Evolutionary conservation across 1,140 invertebrate genomes (phyloP), one percentile per base, ranked within the genome.

Genomic region (Littorina saxatilis): DNA sequence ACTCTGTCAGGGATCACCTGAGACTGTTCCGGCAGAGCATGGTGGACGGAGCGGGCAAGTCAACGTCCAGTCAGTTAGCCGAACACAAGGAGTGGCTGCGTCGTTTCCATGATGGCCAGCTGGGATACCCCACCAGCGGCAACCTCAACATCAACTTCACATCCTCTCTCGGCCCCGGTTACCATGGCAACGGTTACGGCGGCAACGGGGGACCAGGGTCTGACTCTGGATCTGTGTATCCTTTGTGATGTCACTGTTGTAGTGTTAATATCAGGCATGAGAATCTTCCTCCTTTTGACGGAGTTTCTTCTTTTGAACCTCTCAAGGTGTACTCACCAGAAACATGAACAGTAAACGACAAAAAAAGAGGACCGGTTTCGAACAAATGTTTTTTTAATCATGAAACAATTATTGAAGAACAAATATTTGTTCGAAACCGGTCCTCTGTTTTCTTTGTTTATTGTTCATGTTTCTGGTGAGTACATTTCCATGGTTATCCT

Each of bases 21-120:
- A 74, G 88, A 35, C 79, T 87, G 55, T 86, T 86, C 74, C 78
- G 87, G 20, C 27, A 85, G 52, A 89, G 82, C 66, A 70, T 88
- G 68, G 74, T 83, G n/a, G 82, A 86, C 15, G 29, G n/a, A 32
- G 63, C 17, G 68, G 70, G 35, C 35, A 39, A 72, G 13, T 76
- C 75, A 3, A 87, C 89, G n/a, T 83, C 89, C 20, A 88, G 87
- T 39, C 83, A 85, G 83, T 83, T 91, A 20, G 76, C 82, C 15
- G 88, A 90, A 79, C 90, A 91, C 76, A 88, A 88, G 70, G 85
- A 88, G 39, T 91, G 90, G 90, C 83, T 91, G 35, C 83, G 84
- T 35, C 87, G 86, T 39, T 90, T 90, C 77, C 86, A 87, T 27
- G 87, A 90, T 47, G 43, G 73, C 35, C 61, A 66, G 27, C 40